These are phyloP conservation scores for Gasterosteus nipponicus DNA, from an alignment of 2,113 vertebrate genomes.

Conservation along the genomic window DNA sequence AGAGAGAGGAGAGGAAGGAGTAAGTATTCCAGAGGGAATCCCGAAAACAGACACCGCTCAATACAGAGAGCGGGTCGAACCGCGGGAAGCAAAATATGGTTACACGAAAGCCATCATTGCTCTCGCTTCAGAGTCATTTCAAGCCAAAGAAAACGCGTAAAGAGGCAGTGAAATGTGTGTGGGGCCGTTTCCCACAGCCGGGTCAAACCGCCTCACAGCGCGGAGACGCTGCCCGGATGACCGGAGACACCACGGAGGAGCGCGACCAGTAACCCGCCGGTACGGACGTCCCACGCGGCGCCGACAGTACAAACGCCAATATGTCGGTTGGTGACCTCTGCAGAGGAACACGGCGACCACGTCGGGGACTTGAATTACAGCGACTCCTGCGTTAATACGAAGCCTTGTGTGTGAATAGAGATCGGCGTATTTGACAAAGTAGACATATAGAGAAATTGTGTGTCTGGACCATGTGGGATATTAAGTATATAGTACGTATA, in stretches of 20 bases:
- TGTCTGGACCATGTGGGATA: neutral
- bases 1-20: neutral
- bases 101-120: neutral
- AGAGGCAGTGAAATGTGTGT: neutral
- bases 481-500: no score
- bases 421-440: neutral
- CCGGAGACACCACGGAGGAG: no score
- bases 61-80: neutral
- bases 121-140: conserved; percentile 1
- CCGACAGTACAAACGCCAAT: no score
- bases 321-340: no score
- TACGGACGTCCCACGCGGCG: no score
- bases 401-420: neutral
- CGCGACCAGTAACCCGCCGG: no score
- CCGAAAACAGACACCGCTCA: conserved; percentile 23
- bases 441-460: neutral
- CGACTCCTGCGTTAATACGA: neutral
- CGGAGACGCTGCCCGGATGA: no score
- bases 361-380: no score
- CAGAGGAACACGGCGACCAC: no score
- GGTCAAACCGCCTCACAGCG: no score
- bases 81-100: conserved; percentile 1
- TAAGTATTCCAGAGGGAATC: conserved; percentile 66
- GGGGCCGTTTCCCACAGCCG: no score
- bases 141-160: neutral